Evolutionary conservation across 2,797 vertebrate genomes (phyloP).

Genomic region (Brachymystax lenok): DNA sequence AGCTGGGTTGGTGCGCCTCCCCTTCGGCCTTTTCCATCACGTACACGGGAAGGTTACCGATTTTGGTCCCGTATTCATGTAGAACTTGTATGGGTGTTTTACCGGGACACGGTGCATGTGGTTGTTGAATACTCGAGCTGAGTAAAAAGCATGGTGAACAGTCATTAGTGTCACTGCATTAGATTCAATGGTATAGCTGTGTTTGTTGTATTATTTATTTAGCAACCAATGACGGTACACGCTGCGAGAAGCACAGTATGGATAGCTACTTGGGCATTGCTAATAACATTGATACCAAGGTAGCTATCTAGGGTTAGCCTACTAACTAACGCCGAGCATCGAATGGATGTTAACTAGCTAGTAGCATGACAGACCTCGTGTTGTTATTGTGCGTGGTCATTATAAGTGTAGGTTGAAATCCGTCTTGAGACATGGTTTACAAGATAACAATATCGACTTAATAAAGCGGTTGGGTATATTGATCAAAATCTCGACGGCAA

Average conservation of each 20-base stretch:
- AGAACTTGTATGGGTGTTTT: conserved; percentile 90
- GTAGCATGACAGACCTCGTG: conserved; percentile 66
- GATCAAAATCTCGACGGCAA: too few species aligned
- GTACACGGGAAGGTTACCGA: conserved; percentile 78
- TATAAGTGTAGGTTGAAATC: conserved; percentile 58
- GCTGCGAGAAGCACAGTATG: neutral
- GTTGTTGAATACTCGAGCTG: conserved; percentile 66
- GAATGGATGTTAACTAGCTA: neutral
- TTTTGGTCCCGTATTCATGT: conserved; percentile 85
- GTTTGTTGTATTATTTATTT: neutral
- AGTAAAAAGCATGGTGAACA: conserved; percentile 5
- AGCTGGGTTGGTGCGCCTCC: conserved; percentile 80
- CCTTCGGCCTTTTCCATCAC: conserved; percentile 82
- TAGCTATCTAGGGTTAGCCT: neutral
- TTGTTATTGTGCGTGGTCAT: conserved; percentile 39
- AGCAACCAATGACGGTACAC: neutral
- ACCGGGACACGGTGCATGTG: conserved; percentile 57
- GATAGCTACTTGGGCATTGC: neutral
- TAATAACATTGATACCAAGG: neutral
- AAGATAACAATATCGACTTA: too few species aligned
- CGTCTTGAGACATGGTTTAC: conserved; percentile 73
- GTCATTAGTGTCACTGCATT: neutral
- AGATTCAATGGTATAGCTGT: neutral
- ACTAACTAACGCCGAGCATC: neutral
- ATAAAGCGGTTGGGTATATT: neutral